Base-by-base conservation (phyloP, 2,113 vertebrate species). In the Perca fluviatilis region DNA sequence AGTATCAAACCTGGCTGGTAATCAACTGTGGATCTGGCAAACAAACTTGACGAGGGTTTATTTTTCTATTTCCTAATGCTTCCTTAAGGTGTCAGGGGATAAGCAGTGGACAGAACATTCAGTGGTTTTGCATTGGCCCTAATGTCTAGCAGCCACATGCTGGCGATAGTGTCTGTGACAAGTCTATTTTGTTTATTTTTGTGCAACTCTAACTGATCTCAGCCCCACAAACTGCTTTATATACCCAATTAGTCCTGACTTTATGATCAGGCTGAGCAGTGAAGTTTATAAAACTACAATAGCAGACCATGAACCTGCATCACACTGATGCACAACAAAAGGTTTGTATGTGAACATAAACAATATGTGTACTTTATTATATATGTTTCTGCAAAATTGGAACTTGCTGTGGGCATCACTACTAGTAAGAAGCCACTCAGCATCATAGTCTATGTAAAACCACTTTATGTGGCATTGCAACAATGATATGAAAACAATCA, bases 1-100 rank as follows among this genome's bases (percentile, higher is more conserved):
- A 63, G 50, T 40, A 21, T 53, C 25, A 61, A 67, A 78, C n/a
- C 27, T 81, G 15, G 43, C 60, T 78, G 51, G 25, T 16, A n/a
- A 61, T 49, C 25, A 74, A 18, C 1, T 19, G 61, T 30, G 70
- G 58, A 1, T 57, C 43, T 67, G 57, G 5, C 49, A 36, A 7
- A 72, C 46, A 53, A 68, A 74, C 47, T 57, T 15, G 18, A 58
- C 2, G 19, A n/a, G 43, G 23, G 46, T 54, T 70, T 49, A 36
- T 53, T 40, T 27, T 56, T 47, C 19, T 16, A 49, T 27, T 61
- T n/a, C 3, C 21, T 53, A 3, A 15, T 65, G 15, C 54, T 67
- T 43, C 40, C 40, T 43, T 43, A 43, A 43, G 40, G 40, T 43
- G 40, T 43, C 40, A 11, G 40, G 40, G 9, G 40, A 43, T 10